These are phyloP conservation scores for Ylistrum balloti DNA, from an alignment of 1,140 invertebrate species.

Conservation along the genomic window DNA sequence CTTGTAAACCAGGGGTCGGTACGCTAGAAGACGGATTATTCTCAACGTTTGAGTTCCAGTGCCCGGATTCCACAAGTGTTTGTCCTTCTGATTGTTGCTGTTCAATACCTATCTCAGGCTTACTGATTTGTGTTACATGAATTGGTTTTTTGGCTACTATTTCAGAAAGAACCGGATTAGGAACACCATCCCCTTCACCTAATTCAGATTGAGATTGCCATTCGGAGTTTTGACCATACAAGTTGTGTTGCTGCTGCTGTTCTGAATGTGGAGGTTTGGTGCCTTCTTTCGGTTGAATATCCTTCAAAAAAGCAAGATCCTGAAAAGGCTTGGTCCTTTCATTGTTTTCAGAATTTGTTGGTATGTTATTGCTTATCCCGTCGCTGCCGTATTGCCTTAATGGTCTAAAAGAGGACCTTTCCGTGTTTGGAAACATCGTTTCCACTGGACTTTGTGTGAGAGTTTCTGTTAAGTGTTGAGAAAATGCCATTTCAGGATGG, in stretches of 20 bases:
- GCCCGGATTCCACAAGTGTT: not conserved
- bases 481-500: slow-evolving; percentile 11
- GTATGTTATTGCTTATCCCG: not conserved
- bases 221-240: not conserved
- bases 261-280: not conserved
- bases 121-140: not conserved
- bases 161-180: not conserved
- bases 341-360: not conserved
- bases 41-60: not conserved
- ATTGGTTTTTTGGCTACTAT: not conserved
- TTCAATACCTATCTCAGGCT: not conserved
- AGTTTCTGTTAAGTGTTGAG: not conserved
- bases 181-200: not conserved
- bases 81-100: not conserved
- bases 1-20: not conserved
- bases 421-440: not conserved
- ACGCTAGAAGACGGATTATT: not conserved
- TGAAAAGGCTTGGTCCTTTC: not conserved
- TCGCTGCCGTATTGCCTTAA: not conserved
- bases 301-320: not conserved
- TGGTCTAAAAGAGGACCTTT: not conserved
- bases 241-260: not conserved
- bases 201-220: not conserved
- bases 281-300: not conserved
- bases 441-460: not conserved